Conservation (phyloP, 2,113 vertebrate genomes). For the Camarhynchus parvulus region DNA sequence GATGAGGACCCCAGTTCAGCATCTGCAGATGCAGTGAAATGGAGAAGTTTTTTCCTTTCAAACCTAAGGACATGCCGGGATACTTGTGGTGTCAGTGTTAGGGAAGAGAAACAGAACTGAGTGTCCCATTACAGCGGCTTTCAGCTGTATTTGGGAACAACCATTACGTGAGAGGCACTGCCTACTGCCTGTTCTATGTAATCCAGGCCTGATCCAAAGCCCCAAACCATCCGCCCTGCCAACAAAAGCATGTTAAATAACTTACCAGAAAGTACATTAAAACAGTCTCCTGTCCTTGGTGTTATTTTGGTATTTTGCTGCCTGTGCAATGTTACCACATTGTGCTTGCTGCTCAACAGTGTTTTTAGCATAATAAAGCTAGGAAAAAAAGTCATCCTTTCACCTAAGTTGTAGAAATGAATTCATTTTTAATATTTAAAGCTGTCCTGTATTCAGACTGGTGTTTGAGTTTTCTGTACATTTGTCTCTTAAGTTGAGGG, state of each 20-base stretch:
- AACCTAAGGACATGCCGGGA: not conserved
- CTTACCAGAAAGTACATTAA: constrained; percentile 69
- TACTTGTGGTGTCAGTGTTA: constrained; percentile 41
- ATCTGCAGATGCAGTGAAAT: not conserved
- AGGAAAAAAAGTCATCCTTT: not conserved
- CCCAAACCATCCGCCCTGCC: constrained; percentile 45
- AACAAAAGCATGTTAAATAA: constrained; percentile 71
- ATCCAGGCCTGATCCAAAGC: constrained; percentile 58
- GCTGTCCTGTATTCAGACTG: not conserved
- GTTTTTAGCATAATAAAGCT: not conserved
- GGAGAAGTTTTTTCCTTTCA: not conserved
- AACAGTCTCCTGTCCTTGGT: constrained; percentile 16
- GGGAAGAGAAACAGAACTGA: constrained; percentile 55
- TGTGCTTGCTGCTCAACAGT: constrained; percentile 8
- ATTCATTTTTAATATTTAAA: constrained; percentile 38
- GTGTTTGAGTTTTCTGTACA: not conserved
- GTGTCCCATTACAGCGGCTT: constrained; percentile 1
- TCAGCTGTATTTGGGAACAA: constrained; percentile 48
- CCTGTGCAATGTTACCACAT: constrained; percentile 31
- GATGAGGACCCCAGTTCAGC: not conserved
- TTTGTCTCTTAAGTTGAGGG: not conserved
- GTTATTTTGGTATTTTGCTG: constrained; percentile 65
- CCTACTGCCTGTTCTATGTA: constrained; percentile 57
- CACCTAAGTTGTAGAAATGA: not conserved
- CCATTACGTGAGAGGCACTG: constrained; percentile 52